These are phyloP conservation scores for Arbacia lixula DNA, from an alignment of 53 echinoderm and acorn worm genomes.

Conservation along the genomic window DNA sequence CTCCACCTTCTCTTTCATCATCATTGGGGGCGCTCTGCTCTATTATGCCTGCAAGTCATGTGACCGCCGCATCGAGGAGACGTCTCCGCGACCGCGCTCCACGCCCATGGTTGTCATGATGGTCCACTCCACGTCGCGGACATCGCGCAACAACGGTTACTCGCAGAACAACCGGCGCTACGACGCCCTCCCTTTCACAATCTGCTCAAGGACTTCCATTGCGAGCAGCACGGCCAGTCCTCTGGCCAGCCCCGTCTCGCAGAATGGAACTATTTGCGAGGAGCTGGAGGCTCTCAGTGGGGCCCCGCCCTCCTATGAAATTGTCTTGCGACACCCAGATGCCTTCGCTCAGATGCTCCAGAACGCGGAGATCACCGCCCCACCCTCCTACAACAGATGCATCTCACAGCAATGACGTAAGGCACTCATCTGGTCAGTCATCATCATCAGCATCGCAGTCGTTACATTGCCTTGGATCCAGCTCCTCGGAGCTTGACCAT, in stretches of 20 bases:
- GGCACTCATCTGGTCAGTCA: slow-evolving; percentile 51
- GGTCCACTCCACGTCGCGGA: slow-evolving; percentile 28
- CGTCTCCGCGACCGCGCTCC: slow-evolving; percentile 32
- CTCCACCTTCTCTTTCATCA: slow-evolving; percentile 47
- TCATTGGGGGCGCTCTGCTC: slow-evolving; percentile 46
- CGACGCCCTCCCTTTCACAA: slow-evolving; percentile 47
- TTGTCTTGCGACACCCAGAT: slow-evolving; percentile 58
- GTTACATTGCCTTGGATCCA: slow-evolving; percentile 48
- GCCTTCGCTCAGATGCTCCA: slow-evolving; percentile 57
- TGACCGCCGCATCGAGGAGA: slow-evolving; percentile 48
- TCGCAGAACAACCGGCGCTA: slow-evolving; percentile 22
- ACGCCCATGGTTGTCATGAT: slow-evolving; percentile 53
- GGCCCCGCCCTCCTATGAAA: slow-evolving; percentile 54
- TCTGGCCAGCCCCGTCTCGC: slow-evolving; percentile 48
- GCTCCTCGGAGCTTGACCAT: slow-evolving; percentile 22
- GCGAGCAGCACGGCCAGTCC: slow-evolving; percentile 43
- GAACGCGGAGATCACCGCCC: slow-evolving; percentile 12
- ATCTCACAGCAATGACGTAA: slow-evolving; percentile 56
- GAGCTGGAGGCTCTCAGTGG: slow-evolving; percentile 54
- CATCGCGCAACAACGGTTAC: neutral
- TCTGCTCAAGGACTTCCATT: slow-evolving; percentile 52
- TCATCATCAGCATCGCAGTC: slow-evolving; percentile 24
- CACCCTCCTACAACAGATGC: slow-evolving; percentile 45
- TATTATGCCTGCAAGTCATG: slow-evolving; percentile 52
- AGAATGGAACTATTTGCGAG: slow-evolving; percentile 43